Base-by-base conservation (phyloP, 2,888 invertebrate genomes). In the Spodoptera littoralis region DNA sequence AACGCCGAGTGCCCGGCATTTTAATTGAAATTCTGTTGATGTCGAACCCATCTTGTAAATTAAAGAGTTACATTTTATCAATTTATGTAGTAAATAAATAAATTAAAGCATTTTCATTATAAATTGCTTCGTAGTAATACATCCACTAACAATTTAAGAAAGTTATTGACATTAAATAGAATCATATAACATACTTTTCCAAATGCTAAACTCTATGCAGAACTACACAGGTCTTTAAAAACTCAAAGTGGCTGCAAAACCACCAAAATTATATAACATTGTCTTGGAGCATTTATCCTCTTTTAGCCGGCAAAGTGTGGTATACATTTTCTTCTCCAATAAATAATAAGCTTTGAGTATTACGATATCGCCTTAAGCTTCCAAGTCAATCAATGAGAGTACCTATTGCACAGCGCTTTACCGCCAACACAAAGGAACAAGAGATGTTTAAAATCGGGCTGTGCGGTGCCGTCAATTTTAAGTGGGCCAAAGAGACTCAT, bases 11-110 rank as follows among this genome's bases (percentile, higher is more conserved):
- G 72, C 61, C 72, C 79, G 79, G 83, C 81, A 81, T 83, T 86
- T 88, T 86, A 87, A 88, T 88, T 86, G 86, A 85, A 85, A 77
- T 83, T 80, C 70, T 76, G 66, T 60, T 62, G 62, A 74, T 72
- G 52, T 70, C 73, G 62, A 70, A 46, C 53, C 24, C 45, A 69
- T 69, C 63, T 52, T 27, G 18, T 49, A 52, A 65, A 57, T 74
- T 60, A 65, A 62, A 73, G 66, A 58, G 58, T 68, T 53, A 45
- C 13, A 24, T 41, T 57, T 46, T 58, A 56, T 8, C 22, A 24
- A 67, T 64, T 45, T 48, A n/a, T 36, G n/a, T 22, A 44, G 18
- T n/a, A 49, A 18, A 52, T 51, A 27, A 42, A 18, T 11, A 9
- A 27, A 27, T 4, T 27, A 27, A 0, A 27, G 3, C 27, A 27